Base-by-base conservation (phyloP, 1,140 invertebrate genomes). In the Leguminivora glycinivorella region DNA sequence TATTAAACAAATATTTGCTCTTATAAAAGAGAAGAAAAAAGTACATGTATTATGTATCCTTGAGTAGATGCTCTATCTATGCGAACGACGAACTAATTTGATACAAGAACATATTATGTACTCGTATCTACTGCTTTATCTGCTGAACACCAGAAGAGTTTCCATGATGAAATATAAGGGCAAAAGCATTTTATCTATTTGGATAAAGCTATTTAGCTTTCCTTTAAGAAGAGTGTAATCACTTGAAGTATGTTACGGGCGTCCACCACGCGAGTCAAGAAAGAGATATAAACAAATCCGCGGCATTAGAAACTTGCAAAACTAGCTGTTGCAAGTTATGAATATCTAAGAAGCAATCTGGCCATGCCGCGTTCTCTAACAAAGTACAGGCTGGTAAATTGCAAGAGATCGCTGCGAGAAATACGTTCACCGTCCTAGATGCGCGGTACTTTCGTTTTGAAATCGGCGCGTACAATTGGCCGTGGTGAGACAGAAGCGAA, bases 361-460 rank as follows among this genome's bases (percentile, higher is more conserved):
- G 78, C 79, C 75, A 72, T 68, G 78, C 79, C 75, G 75, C 77
- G 77, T 81, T 83, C 81, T 77, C 81, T 76, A 67, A 76, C 79
- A 81, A 79, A 81, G 78, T 81, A 73, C 73, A 70, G 63, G 75
- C 73, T 77, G 82, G 74, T 88, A 85, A 89, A 87, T 86, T 82
- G 85, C 86, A 88, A 85, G 84, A 89, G 83, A 89, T 91, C 84
- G 84, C 80, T 73, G 69, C 81, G 82, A 85, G 85, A 88, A 88
- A 85, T 89, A 90, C 89, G 89, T 88, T 91, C 89, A 89, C 88
- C 87, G 85, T 88, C 89, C 87, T 87, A 89, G 89, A 91, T 89
- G 89, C 85, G 85, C 85, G 83, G 85, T 88, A 90, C 89, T 91
- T 91, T 91, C 88, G 88, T 91, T 91, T 90, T 88, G 89, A 91